Evolutionary conservation across 2,797 vertebrate species (phyloP).

Genomic region (Busarellus nigricollis): DNA sequence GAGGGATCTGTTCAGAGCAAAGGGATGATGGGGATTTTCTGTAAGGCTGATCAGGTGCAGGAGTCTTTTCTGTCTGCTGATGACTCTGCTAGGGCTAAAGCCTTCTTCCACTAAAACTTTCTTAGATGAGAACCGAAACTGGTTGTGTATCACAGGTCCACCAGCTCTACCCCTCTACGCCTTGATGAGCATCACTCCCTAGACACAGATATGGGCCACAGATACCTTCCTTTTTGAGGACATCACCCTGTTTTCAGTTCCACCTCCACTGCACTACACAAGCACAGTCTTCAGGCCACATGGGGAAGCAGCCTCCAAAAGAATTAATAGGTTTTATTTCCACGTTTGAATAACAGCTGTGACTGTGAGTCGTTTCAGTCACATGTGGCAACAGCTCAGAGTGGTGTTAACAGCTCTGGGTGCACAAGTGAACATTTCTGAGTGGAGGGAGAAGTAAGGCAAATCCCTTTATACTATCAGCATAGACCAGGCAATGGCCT

Average conservation of each 20-base stretch:
- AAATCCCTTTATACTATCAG: slow-evolving; percentile 25
- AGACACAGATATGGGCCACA: neutral
- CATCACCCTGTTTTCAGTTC: neutral
- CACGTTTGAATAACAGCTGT: neutral
- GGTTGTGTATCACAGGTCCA: neutral
- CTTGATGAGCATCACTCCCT: neutral
- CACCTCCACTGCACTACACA: accelerated
- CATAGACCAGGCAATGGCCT: slow-evolving; percentile 24
- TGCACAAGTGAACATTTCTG: neutral
- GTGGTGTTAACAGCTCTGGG: neutral
- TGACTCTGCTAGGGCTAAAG: neutral
- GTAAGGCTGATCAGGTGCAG: neutral
- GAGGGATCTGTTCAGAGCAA: neutral
- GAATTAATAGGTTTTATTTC: neutral
- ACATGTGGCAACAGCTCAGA: neutral
- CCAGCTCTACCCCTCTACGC: neutral
- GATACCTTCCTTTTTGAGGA: neutral
- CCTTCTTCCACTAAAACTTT: neutral
- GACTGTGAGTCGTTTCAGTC: neutral
- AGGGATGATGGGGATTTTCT: neutral
- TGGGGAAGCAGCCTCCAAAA: neutral
- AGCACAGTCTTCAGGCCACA: neutral
- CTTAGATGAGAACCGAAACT: neutral
- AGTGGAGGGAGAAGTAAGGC: neutral
- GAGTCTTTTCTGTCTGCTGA: neutral